These are phyloP conservation scores for Amitus sp. DNA, from an alignment of 2,888 invertebrate genomes.

Conservation along the genomic window DNA sequence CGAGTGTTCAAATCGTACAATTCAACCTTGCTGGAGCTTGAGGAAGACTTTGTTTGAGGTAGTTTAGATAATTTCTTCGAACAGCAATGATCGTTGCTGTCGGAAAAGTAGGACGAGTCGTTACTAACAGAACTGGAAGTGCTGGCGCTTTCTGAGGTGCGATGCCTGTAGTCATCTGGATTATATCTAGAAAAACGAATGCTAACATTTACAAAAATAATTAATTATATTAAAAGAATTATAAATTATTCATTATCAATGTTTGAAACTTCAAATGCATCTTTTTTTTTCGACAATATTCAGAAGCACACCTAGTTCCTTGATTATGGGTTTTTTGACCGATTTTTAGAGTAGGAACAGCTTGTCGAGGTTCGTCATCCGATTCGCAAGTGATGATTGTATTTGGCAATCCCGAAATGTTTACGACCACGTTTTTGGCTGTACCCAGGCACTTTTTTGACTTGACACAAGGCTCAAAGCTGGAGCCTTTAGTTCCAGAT, in stretches of 20 bases:
- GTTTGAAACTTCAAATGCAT: too few relatives aligned
- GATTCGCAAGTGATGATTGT: conserved; percentile 31
- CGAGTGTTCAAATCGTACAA: conserved; percentile 56
- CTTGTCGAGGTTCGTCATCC: conserved; percentile 42
- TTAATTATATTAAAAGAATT: background rate
- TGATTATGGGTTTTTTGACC: conserved; percentile 47
- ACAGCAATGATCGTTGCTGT: conserved; percentile 39
- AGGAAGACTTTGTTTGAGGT: conserved; percentile 25
- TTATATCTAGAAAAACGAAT: conserved; percentile 49
- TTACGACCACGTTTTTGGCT: conserved; percentile 8
- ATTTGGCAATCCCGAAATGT: conserved; percentile 2
- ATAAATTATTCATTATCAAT: background rate
- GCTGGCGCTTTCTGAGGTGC: conserved; percentile 43
- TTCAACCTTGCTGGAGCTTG: conserved; percentile 49
- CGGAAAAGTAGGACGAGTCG: conserved; percentile 61
- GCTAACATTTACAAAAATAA: background rate
- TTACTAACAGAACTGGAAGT: conserved; percentile 52
- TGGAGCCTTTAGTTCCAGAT: background rate
- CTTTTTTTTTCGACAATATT: conserved; percentile 2
- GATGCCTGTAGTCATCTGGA: conserved; percentile 54
- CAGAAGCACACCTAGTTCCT: conserved; percentile 44
- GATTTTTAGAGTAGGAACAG: conserved; percentile 42
- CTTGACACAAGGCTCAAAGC: too few relatives aligned
- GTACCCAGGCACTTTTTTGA: conserved; percentile 1
- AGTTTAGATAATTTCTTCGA: conserved; percentile 41